Percentiles rank a stretch among this genome's conserved stretches.
Evolutionary conservation across 2,113 vertebrate genomes (phyloP).

Genomic region (Nasalis larvatus): DNA sequence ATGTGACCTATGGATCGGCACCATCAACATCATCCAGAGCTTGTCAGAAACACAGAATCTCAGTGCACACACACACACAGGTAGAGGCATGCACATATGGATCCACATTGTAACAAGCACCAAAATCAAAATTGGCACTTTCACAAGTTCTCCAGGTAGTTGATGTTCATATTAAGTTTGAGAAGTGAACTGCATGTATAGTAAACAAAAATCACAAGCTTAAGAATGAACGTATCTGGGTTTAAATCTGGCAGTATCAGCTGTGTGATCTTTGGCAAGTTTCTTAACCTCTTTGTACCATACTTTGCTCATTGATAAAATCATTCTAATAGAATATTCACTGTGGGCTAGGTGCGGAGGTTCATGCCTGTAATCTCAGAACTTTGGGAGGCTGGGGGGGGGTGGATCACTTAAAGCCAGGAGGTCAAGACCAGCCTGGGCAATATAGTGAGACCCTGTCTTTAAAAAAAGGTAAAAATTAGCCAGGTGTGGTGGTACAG

Average conservation of each 20-base stretch:
- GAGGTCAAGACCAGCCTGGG: no score
- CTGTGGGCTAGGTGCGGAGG: no score
- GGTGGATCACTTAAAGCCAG: no score
- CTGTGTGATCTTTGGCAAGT: not conserved
- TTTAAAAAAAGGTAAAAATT: no score
- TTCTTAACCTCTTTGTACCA: not conserved
- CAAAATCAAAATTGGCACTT: not conserved
- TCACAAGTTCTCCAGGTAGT: not conserved
- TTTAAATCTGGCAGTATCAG: no score
- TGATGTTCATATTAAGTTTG: not conserved
- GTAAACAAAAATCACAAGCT: not conserved
- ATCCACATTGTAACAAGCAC: not conserved
- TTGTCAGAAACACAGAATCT: not conserved
- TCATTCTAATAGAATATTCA: not conserved
- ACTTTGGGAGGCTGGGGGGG: no score
- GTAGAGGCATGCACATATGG: accelerated
- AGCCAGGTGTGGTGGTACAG: no score
- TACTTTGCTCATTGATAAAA: not conserved
- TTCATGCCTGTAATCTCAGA: no score
- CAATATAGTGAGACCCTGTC: no score
- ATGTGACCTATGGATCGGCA: not conserved
- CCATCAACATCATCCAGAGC: not conserved
- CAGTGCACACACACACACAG: accelerated
- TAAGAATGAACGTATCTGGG: no score
- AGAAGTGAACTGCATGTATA: not conserved